Conservation (phyloP, 2,113 vertebrate genomes). For the Heloderma charlesbogerti region DNA sequence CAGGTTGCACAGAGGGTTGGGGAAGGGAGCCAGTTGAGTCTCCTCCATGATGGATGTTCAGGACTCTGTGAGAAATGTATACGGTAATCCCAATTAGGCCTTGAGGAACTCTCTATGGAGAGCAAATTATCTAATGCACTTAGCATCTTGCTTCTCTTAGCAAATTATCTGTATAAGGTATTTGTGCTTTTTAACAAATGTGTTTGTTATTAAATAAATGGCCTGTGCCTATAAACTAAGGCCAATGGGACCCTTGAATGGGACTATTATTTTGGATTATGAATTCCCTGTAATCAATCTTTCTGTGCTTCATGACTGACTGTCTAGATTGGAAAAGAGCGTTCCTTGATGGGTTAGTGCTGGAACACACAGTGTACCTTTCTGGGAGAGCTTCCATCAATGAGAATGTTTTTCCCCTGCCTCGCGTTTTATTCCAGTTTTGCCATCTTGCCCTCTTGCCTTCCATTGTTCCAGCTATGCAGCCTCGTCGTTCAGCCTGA, state of each 20-base stretch:
- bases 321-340: neutral
- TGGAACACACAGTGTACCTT: neutral
- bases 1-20: neutral
- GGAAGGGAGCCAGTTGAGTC: neutral
- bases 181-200: neutral
- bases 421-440: neutral
- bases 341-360: neutral
- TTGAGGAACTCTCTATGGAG: neutral
- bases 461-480: neutral
- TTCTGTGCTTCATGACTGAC: neutral
- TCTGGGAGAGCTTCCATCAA: neutral
- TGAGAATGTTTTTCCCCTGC: neutral
- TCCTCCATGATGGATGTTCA: neutral
- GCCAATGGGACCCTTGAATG: neutral
- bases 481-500: neutral
- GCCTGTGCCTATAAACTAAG: neutral
- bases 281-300: slow-evolving; percentile 13
- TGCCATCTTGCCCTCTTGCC: neutral
- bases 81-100: neutral
- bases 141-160: slow-evolving; percentile 15
- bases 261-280: neutral
- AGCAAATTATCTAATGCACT: neutral
- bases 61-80: neutral
- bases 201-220: slow-evolving; percentile 5
- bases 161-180: slow-evolving; percentile 16